phyloP scores from a whole-genome alignment of 1,140 invertebrate species.

The Macrosteles quadrilineatus region DNA sequence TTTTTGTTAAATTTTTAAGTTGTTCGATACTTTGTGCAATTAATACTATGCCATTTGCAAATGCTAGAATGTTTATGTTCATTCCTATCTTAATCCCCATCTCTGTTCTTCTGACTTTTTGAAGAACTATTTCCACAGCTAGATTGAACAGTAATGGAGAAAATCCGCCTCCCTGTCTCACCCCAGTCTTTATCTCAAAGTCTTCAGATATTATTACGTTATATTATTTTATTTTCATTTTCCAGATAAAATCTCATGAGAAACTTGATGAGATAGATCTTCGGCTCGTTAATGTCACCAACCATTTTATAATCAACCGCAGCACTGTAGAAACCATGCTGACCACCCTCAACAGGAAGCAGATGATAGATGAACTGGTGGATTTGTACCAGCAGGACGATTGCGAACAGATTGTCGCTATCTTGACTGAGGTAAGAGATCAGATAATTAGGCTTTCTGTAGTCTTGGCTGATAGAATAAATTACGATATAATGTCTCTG shows the following conservation, averaged over 20 bases:
- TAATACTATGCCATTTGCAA: neutral
- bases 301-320: slow-evolving; percentile 52
- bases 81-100: neutral
- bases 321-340: slow-evolving; percentile 51
- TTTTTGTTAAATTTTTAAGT: neutral
- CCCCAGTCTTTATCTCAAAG: neutral
- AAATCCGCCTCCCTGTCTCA: neutral
- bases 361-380: slow-evolving; percentile 57
- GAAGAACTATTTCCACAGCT: no score
- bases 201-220: neutral
- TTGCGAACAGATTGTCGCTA: slow-evolving; percentile 63
- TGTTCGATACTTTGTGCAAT: neutral
- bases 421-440: slow-evolving; percentile 57
- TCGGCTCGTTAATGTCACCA: slow-evolving; percentile 55
- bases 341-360: slow-evolving; percentile 56
- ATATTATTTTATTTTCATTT: slow-evolving; percentile 29
- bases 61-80: neutral
- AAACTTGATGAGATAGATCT: slow-evolving; percentile 48
- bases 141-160: neutral
- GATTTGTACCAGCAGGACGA: slow-evolving; percentile 61
- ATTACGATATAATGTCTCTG: no score
- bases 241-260: slow-evolving; percentile 50
- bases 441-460: no score
- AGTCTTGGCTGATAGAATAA: no score
- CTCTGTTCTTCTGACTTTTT: neutral